These are phyloP conservation scores for Butorides virescens DNA, from an alignment of 2,113 vertebrate genomes.

Conservation along the genomic window DNA sequence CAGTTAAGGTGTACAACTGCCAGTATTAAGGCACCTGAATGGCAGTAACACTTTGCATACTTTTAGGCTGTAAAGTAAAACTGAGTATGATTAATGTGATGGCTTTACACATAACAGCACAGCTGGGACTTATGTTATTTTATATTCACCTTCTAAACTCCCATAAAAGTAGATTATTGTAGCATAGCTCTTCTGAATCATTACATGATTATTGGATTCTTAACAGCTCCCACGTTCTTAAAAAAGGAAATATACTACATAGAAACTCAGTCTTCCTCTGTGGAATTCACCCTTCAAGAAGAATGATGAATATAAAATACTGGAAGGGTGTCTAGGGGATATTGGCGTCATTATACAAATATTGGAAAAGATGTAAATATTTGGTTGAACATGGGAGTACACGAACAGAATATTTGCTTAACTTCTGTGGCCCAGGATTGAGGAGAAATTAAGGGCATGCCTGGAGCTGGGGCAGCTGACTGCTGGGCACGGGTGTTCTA, in stretches of 20 bases:
- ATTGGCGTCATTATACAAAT: neutral
- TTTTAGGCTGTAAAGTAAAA: constrained; percentile 41
- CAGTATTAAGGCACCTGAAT: neutral
- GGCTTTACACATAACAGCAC: constrained; percentile 38
- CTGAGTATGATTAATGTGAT: constrained; percentile 50
- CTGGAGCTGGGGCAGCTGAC: neutral
- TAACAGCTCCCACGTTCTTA: neutral
- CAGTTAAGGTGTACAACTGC: constrained; percentile 15
- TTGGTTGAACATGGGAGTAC: neutral
- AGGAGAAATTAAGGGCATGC: neutral
- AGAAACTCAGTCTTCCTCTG: neutral
- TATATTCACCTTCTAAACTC: constrained; percentile 57
- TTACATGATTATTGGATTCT: neutral
- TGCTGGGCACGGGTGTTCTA: neutral
- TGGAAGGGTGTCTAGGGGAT: neutral
- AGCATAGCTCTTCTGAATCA: constrained; percentile 30
- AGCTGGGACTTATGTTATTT: constrained; percentile 53
- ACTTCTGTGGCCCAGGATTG: neutral
- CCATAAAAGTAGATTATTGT: constrained; percentile 57
- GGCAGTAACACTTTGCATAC: constrained; percentile 31
- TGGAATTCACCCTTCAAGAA: neutral
- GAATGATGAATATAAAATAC: neutral
- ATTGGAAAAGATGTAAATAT: neutral
- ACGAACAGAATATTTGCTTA: neutral
- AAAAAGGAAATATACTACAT: neutral